A percentile compares a stretch with the other conserved stretches of the same genome.
Evolutionary conservation across 1,140 invertebrate species (phyloP).

Genomic region (Pseudoatta argentina): DNA sequence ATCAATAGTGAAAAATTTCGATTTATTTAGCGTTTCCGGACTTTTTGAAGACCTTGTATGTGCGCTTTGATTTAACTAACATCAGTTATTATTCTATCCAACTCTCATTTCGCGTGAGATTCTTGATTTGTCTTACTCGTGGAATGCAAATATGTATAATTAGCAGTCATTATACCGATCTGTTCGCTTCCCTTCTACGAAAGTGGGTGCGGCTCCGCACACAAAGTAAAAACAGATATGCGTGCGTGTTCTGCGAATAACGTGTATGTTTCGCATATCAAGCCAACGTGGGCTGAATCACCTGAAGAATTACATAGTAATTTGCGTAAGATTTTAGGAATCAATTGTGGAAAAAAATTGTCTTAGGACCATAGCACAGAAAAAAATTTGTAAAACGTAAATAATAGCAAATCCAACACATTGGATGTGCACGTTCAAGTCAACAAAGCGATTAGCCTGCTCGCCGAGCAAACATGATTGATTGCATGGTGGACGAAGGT

Average conservation of each 20-base stretch:
- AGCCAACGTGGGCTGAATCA: neutral
- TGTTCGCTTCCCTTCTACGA: neutral
- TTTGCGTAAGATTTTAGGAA: neutral
- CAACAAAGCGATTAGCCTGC: no score
- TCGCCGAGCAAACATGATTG: no score
- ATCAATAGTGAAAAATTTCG: no score
- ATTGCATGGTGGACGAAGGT: no score
- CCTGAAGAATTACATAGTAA: neutral
- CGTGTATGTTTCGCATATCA: neutral
- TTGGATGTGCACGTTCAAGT: no score
- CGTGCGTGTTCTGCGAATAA: constrained; percentile 26
- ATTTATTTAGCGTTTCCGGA: no score
- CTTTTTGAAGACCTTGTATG: no score
- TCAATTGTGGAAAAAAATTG: neutral
- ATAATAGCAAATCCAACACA: no score
- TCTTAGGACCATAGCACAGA: no score
- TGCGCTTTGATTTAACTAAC: neutral
- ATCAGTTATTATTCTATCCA: neutral
- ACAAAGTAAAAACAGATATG: neutral
- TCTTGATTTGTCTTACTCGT: neutral
- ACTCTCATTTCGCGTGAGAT: neutral
- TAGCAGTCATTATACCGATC: neutral
- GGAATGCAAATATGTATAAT: neutral
- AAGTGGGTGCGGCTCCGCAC: constrained; percentile 25
- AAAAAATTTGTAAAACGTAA: no score